These are phyloP conservation scores for Caenorhabditis wallacei DNA, from an alignment of 2,888 invertebrate genomes.

Conservation along the genomic window DNA sequence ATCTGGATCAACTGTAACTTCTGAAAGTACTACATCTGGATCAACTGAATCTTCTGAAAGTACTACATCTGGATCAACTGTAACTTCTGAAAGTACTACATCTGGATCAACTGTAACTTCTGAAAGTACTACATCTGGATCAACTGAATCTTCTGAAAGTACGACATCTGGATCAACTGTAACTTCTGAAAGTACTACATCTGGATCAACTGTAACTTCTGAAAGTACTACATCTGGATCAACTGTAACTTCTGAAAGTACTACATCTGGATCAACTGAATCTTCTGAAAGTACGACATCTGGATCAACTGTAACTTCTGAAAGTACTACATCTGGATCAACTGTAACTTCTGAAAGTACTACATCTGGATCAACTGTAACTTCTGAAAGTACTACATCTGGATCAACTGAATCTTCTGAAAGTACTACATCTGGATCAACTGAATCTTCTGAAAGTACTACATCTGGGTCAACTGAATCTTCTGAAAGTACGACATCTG, in stretches of 20 bases:
- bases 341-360: neutral
- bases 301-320: neutral
- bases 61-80: slow-evolving; percentile 4
- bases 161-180: neutral
- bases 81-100: neutral
- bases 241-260: neutral
- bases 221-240: neutral
- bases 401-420: neutral
- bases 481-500: neutral
- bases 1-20: neutral
- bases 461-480: neutral
- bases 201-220: neutral
- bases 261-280: neutral
- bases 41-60: neutral
- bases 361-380: neutral
- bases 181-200: neutral
- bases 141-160: neutral
- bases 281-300: neutral
- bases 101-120: neutral
- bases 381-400: neutral
- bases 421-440: neutral
- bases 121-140: neutral
- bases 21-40: neutral
- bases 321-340: neutral
- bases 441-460: neutral